Evolutionary conservation across 2,797 vertebrate genomes (phyloP).

Genomic region (Poeciliopsis gracilis): DNA sequence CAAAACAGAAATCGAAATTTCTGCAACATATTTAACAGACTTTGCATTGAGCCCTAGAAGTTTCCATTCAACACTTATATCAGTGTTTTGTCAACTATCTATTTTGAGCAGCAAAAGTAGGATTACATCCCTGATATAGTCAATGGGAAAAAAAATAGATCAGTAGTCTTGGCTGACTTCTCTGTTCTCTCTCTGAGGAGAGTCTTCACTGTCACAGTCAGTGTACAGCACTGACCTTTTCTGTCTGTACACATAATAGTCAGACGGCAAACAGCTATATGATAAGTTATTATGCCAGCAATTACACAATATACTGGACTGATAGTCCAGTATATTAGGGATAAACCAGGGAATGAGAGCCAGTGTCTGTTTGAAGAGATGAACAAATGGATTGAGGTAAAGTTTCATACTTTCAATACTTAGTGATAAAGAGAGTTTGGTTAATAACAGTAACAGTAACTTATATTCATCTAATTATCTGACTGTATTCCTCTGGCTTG

Average conservation of each 20-base stretch:
- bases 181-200: constrained; percentile 20
- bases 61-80: not conserved
- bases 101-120: constrained; percentile 37
- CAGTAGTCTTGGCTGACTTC: constrained; percentile 22
- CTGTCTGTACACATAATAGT: not conserved
- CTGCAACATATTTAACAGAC: too few species aligned
- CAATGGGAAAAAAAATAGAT: constrained; percentile 41
- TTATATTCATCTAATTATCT: constrained; percentile 13
- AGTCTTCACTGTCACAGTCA: constrained; percentile 21
- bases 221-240: not conserved
- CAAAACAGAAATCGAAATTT: not conserved
- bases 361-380: not conserved
- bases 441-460: not conserved
- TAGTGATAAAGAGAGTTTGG: not conserved
- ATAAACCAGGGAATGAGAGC: constrained; percentile 44
- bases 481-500: constrained; percentile 21
- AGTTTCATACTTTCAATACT: not conserved
- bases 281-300: not conserved
- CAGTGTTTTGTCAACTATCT: constrained; percentile 16
- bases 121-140: constrained; percentile 44
- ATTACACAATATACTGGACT: constrained; percentile 17
- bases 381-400: not conserved
- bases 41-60: not conserved
- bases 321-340: constrained; percentile 24
- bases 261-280: not conserved